Conservation (phyloP, 2,113 vertebrate genomes). For the Rhodinocichla rosea region DNA sequence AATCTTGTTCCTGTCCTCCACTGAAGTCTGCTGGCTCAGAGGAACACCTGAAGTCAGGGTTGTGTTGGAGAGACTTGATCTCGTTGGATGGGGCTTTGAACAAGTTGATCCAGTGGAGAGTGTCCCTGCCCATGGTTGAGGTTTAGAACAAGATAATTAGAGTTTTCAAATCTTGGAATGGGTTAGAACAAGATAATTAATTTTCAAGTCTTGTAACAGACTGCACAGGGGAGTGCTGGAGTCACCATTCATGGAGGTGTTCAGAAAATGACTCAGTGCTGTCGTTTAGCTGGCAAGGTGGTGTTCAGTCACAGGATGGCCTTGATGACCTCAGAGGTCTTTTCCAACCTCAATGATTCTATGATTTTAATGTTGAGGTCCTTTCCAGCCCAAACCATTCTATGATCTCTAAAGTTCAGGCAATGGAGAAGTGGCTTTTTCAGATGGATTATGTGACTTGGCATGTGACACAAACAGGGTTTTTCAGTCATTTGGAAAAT, state of each 20-base stretch:
- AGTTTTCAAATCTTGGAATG: not conserved
- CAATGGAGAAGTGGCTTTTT: not conserved
- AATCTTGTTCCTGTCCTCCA: not conserved
- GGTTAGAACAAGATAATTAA: not conserved
- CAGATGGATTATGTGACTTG: accelerated
- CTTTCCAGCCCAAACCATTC: not conserved
- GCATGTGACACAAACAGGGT: not conserved
- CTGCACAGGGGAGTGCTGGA: not conserved
- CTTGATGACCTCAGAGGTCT: not conserved
- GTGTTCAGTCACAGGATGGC: not conserved
- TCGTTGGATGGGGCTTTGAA: not conserved
- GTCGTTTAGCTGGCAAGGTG: not conserved
- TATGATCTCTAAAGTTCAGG: not conserved
- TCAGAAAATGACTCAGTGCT: not conserved
- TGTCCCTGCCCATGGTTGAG: not conserved
- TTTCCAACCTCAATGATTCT: not conserved
- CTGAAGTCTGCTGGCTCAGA: not conserved
- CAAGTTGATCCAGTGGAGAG: too few species aligned
- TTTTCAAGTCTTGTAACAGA: not conserved
- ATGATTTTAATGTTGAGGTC: not conserved
- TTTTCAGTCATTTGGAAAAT: not conserved
- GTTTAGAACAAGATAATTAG: not conserved
- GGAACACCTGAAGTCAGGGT: not conserved
- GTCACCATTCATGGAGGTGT: not conserved
- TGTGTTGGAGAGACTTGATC: not conserved